A percentile compares a stretch with the other conserved stretches of the same genome.
These are phyloP conservation scores for Macrophya alboannulata DNA, from an alignment of 2,888 invertebrate species.

Conservation along the genomic window DNA sequence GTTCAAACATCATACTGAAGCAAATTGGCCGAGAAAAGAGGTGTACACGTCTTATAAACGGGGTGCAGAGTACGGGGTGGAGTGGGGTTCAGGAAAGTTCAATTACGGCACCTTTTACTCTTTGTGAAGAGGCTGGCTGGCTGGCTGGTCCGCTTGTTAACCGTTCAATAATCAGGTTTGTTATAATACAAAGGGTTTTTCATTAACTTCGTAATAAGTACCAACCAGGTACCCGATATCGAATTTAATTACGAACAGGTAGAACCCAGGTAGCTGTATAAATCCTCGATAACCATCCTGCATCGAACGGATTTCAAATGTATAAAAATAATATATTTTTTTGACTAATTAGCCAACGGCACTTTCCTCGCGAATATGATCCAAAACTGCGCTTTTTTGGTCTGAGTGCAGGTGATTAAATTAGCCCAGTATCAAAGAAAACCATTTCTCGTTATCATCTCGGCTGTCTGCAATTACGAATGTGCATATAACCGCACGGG, in stretches of 20 bases:
- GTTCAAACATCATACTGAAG: background rate
- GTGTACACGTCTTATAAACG: background rate
- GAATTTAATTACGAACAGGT: slow-evolving; percentile 39
- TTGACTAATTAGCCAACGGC: background rate
- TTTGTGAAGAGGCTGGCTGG: slow-evolving; percentile 1
- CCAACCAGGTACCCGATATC: slow-evolving; percentile 6
- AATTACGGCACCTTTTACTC: slow-evolving; percentile 17
- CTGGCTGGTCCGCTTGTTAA: slow-evolving; percentile 35
- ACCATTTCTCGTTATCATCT: too few species aligned
- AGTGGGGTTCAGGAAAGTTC: background rate
- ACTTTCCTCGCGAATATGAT: too few species aligned
- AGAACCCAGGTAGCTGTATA: background rate
- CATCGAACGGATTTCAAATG: background rate
- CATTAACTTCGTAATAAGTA: slow-evolving; percentile 40
- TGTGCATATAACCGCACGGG: background rate
- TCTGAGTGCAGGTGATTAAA: too few species aligned
- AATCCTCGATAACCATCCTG: too few species aligned
- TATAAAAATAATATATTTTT: background rate
- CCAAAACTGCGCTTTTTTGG: too few species aligned
- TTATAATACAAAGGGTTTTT: slow-evolving; percentile 38
- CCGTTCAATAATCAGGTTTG: slow-evolving; percentile 46
- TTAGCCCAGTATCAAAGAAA: too few species aligned
- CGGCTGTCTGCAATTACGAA: background rate
- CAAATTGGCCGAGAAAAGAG: slow-evolving; percentile 7
- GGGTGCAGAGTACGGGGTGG: background rate